Conservation (phyloP, 2,797 vertebrate genomes). For the Manis pentadactyla region DNA sequence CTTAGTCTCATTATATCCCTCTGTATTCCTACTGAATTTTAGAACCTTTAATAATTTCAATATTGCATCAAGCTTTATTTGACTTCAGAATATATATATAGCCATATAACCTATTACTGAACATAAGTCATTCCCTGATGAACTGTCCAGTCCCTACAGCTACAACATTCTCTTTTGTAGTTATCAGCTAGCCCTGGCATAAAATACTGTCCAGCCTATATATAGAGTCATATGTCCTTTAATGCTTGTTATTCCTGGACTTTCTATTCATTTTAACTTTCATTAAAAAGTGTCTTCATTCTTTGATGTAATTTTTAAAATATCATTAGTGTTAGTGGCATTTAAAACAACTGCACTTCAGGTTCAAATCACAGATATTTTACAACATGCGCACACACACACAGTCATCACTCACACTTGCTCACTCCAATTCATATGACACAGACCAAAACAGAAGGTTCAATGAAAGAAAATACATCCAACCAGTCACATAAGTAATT, state of each 20-base stretch:
- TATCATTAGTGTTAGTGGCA: constrained; percentile 70
- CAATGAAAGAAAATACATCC: not conserved
- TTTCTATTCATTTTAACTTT: constrained; percentile 1
- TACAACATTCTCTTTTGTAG: not conserved
- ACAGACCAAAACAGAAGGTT: not conserved
- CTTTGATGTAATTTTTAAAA: constrained; percentile 60
- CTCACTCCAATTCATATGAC: not conserved
- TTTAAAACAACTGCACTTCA: constrained; percentile 70
- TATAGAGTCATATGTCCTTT: not conserved
- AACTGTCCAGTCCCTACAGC: not conserved
- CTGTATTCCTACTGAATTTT: not conserved
- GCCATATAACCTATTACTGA: not conserved
- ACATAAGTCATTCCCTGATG: constrained; percentile 34
- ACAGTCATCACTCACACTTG: not conserved
- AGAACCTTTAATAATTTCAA: not conserved
- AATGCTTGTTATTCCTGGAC: not conserved
- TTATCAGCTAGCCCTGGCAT: constrained; percentile 18
- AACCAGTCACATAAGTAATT: not conserved
- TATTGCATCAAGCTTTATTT: not conserved
- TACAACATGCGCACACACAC: constrained; percentile 38
- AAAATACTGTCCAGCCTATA: constrained; percentile 39
- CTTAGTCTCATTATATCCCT: not conserved
- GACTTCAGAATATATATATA: constrained; percentile 9
- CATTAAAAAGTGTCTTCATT: constrained; percentile 55
- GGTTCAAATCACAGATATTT: constrained; percentile 60